Percentiles rank a stretch among this genome's conserved stretches.
phyloP scores from a whole-genome alignment of 2,888 invertebrate genomes.

The Tortrix viridana region DNA sequence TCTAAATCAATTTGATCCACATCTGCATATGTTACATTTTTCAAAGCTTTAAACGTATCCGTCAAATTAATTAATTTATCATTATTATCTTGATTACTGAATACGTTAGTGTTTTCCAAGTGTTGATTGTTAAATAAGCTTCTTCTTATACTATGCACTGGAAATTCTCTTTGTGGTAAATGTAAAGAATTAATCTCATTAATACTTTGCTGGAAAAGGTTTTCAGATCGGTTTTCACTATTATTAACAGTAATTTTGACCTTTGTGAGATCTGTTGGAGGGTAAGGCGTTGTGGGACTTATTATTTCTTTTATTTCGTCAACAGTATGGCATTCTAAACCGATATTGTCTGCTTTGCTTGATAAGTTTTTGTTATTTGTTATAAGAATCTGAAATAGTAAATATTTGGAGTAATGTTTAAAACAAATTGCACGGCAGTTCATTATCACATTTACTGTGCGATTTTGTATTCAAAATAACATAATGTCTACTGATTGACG shows the following conservation, averaged over 20 bases:
- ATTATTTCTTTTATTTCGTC: slow-evolving; percentile 49
- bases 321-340: slow-evolving; percentile 47
- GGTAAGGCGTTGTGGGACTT: slow-evolving; percentile 1
- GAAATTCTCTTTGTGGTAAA: slow-evolving; percentile 12
- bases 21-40: background rate
- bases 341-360: slow-evolving; percentile 43
- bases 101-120: background rate
- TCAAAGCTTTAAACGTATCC: background rate
- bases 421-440: too few relatives aligned
- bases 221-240: slow-evolving; percentile 20
- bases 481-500: too few relatives aligned
- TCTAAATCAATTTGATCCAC: slow-evolving; percentile 9
- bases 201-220: slow-evolving; percentile 36
- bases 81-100: background rate
- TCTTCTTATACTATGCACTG: slow-evolving; percentile 12
- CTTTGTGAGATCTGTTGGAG: slow-evolving; percentile 37
- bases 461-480: too few relatives aligned
- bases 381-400: slow-evolving; percentile 52
- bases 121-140: slow-evolving; percentile 8
- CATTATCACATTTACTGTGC: too few relatives aligned
- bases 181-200: slow-evolving; percentile 17
- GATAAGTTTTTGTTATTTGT: slow-evolving; percentile 49
- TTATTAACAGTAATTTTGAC: slow-evolving; percentile 26
- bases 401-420: too few relatives aligned
- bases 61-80: slow-evolving; percentile 25